Evolutionary conservation across 2,888 invertebrate species (phyloP), one percentile per base, ranked within the genome.

Genomic region (Chrysolina oricalcia): DNA sequence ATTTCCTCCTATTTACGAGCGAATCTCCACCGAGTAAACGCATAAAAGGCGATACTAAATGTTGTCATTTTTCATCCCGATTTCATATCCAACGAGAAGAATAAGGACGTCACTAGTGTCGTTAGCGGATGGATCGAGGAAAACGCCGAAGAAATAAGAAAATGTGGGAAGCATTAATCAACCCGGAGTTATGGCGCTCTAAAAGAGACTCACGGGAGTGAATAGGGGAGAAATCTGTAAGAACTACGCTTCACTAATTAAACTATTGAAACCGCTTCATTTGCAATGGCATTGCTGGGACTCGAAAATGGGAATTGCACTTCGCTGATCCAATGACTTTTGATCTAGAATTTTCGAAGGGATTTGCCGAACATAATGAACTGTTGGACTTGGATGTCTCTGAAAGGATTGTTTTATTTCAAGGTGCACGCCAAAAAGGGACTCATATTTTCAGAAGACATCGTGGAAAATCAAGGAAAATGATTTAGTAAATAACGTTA

Each of bases 141-240:
- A 76, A 67, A 68, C 67, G 72, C 27, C 62, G 46, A 43, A 69
- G 68, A 71, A 67, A 70, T 76, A 68, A 73, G 67, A 73, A 76
- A 73, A 70, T 71, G 67, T 56, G 35, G 43, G 27, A 46, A 73
- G 68, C 70, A 76, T 76, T 68, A 70, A 76, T 76, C 76, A 76
- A 63, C 56, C 43, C 50, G 46, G 66, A 73, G 70, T 73, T 73
- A 73, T 73, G 53, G 53, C 4, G 53, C 13, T 53, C 21, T 43
- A 21, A 53, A 53, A 53, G 21, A 53, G 21, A 53, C 53, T 53
- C 11, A 53, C 13, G 10, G 53, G 19, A 53, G 53, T 21, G 21
- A 53, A 21, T 53, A 21, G 53, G 13, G 21, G 21, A 21, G 6
- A 15, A 53, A 48, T 48, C 21, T 53, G 53, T 21, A 53, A 53